Base-by-base conservation (phyloP, 2,888 invertebrate species). In the Megalurothrips usitatus region DNA sequence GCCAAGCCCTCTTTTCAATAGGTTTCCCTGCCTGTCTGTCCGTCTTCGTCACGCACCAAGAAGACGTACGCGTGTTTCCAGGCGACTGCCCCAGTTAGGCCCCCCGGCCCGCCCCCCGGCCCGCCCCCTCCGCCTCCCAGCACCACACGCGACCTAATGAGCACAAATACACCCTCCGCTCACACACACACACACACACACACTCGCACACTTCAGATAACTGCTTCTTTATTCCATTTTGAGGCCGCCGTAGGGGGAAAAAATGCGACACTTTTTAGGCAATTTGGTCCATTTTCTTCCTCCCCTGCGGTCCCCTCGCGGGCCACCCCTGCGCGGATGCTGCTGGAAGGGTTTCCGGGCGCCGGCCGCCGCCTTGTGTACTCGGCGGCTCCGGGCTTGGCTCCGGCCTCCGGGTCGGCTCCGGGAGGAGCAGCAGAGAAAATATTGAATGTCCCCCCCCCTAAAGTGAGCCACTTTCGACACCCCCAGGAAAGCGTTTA, bases 401-500 rank as follows among this genome's bases (percentile, higher is more conserved):
- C 34, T 2, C 34, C 34, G 34, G 34, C 34, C 34, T 43, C 34
- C 34, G 34, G 34, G 34, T 43, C 58, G n/a, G 58, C n/a, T 58
- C 19, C 58, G 17, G 58, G 58, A 58, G 58, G 58, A 14, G n/a
- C 26, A 4, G 68, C 68, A 9, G 68, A 26, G 68, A 26, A 75
- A 75, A 75, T 75, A 75, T 75, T 75, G 68, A 75, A 75, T 75
- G 68, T 75, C 68, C 68, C 68, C 19, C 23, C 68, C 26, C 10
- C 68, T 12, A 75, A 75, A 75, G 68, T 75, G 68, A 75, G 68
- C 68, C 68, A 75, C 68, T 75, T 43, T 23, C 68, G 68, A 75
- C 68, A 75, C 68, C 26, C 68, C 23, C 23, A n/a, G 34, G 6
- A 43, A 43, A 43, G 34, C 34, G 34, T 43, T 43, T 43, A 6